Conservation (phyloP, 2,797 vertebrate genomes). For the Falco naumanni region DNA sequence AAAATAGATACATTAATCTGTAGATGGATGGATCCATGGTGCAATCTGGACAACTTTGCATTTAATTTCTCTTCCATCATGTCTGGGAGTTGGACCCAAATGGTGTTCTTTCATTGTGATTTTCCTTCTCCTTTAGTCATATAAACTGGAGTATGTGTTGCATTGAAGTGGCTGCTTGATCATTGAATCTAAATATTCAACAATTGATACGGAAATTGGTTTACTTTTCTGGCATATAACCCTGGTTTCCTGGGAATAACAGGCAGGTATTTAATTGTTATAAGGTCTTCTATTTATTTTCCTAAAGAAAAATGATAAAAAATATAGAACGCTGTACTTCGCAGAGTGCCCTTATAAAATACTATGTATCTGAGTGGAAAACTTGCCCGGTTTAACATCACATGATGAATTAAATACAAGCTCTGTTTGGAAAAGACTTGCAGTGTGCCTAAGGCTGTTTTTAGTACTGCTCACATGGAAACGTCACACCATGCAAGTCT, state of each 20-base stretch:
- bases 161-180: background rate
- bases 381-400: slow-evolving; percentile 17
- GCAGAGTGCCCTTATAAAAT: background rate
- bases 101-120: background rate
- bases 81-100: background rate
- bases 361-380: background rate
- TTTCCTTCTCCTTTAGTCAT: background rate
- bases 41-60: background rate
- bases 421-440: background rate
- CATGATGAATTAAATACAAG: background rate
- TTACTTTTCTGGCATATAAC: background rate
- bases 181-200: background rate
- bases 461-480: slow-evolving; percentile 13
- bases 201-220: background rate
- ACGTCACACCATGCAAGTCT: background rate
- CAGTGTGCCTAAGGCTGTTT: slow-evolving; percentile 24
- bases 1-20: background rate
- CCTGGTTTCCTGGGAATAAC: background rate
- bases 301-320: background rate
- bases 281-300: slow-evolving; percentile 1
- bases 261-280: slow-evolving; percentile 14
- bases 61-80: background rate
- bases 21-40: background rate
- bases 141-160: background rate
- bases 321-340: background rate